Conservation (phyloP, 2,797 vertebrate species). For the Enteromius viviparus region DNA sequence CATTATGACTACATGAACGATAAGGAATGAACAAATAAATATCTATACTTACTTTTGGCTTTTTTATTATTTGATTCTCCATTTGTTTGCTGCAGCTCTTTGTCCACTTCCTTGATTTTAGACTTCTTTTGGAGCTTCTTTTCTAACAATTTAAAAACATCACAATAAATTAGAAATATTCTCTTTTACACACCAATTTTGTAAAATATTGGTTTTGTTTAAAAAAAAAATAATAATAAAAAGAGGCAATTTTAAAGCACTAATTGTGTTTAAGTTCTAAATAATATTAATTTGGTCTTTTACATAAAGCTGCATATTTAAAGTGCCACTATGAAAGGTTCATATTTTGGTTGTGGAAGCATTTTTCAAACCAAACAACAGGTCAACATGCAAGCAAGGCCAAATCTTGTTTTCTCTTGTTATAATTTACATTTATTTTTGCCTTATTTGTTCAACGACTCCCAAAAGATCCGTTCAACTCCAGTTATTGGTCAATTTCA, state of each 20-base stretch:
- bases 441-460: too few relatives aligned
- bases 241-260: background rate
- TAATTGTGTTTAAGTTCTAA: background rate
- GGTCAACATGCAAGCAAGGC: too few relatives aligned
- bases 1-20: background rate
- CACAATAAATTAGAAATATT: background rate
- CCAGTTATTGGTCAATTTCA: too few relatives aligned
- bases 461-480: too few relatives aligned
- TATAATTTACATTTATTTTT: too few relatives aligned
- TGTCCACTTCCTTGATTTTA: conserved; percentile 71
- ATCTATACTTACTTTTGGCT: conserved; percentile 71
- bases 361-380: too few relatives aligned
- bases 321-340: too few relatives aligned
- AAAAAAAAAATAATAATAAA: background rate
- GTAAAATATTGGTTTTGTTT: background rate
- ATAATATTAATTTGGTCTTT: background rate
- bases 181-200: background rate
- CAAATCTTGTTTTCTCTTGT: too few relatives aligned
- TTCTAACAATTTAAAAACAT: conserved; percentile 65
- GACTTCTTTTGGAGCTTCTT: conserved; percentile 68
- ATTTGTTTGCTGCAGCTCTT: conserved; percentile 68
- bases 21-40: conserved; percentile 16
- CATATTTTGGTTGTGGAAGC: too few relatives aligned
- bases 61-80: conserved; percentile 74
- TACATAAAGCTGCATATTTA: background rate